Evolutionary conservation across 2,888 invertebrate genomes (phyloP).

Genomic region (Chymomyza caudatula): DNA sequence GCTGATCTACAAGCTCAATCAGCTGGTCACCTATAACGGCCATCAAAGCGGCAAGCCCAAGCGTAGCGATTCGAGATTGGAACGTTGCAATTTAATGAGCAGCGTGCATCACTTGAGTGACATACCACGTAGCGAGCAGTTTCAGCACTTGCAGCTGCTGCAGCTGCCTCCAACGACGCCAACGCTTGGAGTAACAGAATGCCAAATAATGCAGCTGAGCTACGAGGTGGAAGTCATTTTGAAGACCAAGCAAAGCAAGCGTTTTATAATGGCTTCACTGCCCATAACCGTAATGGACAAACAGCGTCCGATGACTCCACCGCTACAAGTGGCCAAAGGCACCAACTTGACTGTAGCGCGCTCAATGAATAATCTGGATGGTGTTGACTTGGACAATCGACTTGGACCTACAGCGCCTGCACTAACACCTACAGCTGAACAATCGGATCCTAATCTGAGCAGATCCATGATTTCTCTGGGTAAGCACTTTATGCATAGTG

Average conservation of each 20-base stretch:
- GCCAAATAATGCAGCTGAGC: constrained; percentile 62
- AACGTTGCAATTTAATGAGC: constrained; percentile 40
- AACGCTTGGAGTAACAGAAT: constrained; percentile 41
- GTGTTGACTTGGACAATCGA: not conserved
- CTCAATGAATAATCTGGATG: constrained; percentile 32
- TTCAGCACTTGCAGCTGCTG: constrained; percentile 62
- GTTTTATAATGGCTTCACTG: constrained; percentile 44
- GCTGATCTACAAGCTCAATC: constrained; percentile 61
- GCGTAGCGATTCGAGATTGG: constrained; percentile 38
- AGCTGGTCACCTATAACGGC: constrained; percentile 54
- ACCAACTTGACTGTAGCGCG: constrained; percentile 4
- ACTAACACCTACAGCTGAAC: constrained; percentile 25
- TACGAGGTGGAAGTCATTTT: constrained; percentile 71
- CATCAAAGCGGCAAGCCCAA: constrained; percentile 43
- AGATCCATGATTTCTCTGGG: constrained; percentile 54
- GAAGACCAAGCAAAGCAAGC: constrained; percentile 40
- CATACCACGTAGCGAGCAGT: constrained; percentile 31
- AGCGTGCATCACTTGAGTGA: constrained; percentile 42
- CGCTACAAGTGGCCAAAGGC: not conserved
- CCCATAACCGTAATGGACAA: constrained; percentile 61
- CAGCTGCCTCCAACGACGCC: constrained; percentile 60
- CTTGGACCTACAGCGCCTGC: constrained; percentile 34
- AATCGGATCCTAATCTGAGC: constrained; percentile 28
- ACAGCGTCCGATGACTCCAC: not conserved
- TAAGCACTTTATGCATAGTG: constrained; percentile 29